These are phyloP conservation scores for Myripristis murdjan DNA, from an alignment of 2,797 vertebrate species.

Conservation along the genomic window DNA sequence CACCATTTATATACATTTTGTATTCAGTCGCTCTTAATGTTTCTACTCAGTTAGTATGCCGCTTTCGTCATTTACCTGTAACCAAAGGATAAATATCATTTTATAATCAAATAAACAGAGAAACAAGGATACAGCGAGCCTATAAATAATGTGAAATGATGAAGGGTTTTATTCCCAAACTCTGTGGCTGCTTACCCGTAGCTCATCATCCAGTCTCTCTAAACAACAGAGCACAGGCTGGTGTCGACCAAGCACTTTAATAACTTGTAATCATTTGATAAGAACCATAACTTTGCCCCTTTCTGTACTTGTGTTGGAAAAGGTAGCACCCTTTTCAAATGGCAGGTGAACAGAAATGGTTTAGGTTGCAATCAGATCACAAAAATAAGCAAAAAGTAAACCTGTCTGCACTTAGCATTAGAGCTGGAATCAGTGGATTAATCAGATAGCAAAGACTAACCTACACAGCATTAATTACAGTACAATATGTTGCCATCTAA, in stretches of 20 bases:
- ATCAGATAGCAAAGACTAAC: conserved; percentile 38
- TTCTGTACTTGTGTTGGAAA: too few relatives aligned
- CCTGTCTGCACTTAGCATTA: conserved; percentile 18
- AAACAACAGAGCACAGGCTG: not conserved
- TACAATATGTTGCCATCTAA: conserved; percentile 56
- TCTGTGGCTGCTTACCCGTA: not conserved
- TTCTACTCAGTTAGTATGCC: not conserved
- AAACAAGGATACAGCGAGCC: not conserved
- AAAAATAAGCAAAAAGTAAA: not conserved
- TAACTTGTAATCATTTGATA: too few relatives aligned
- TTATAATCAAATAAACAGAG: not conserved
- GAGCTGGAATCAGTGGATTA: conserved; percentile 21
- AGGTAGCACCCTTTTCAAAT: too few relatives aligned
- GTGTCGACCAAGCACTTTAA: not conserved
- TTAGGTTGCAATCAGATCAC: not conserved
- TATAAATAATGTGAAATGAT: not conserved
- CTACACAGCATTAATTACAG: conserved; percentile 57
- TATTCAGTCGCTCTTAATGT: not conserved
- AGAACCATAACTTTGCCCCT: too few relatives aligned
- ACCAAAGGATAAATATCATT: not conserved
- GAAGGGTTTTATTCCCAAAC: not conserved
- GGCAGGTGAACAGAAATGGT: not conserved
- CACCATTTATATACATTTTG: not conserved
- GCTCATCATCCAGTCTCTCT: too few relatives aligned
- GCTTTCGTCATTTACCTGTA: not conserved